A percentile compares a stretch with the other conserved stretches of the same genome.
Conservation (phyloP, 2,797 vertebrate genomes). For the Diplodus sargus region DNA sequence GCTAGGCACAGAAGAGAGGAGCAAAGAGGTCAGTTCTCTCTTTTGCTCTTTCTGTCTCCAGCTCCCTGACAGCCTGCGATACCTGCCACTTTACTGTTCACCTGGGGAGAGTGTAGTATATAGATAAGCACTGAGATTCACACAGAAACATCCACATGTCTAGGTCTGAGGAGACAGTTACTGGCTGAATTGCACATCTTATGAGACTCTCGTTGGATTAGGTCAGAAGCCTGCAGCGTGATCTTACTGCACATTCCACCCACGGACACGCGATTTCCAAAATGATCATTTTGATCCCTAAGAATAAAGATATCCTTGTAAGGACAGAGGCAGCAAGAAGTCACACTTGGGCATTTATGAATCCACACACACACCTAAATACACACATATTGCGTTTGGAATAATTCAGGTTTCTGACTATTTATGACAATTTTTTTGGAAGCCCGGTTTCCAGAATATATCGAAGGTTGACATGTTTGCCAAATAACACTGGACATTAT, state of each 20-base stretch:
- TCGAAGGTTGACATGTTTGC: too few species aligned
- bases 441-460: too few species aligned
- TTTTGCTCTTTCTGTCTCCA: constrained; percentile 24
- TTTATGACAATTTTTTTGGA: background rate
- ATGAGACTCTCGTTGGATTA: constrained; percentile 11
- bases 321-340: background rate
- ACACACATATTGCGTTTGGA: background rate
- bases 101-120: constrained; percentile 23
- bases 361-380: background rate
- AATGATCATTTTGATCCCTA: background rate
- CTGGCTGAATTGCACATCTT: constrained; percentile 24
- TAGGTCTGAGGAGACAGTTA: constrained; percentile 13
- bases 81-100: constrained; percentile 53
- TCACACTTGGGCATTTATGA: background rate
- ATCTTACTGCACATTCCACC: background rate
- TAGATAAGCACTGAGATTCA: constrained; percentile 48
- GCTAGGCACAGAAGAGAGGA: constrained; percentile 29
- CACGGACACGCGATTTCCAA: background rate
- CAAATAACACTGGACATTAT: too few species aligned
- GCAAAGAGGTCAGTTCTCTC: constrained; percentile 42
- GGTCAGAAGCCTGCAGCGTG: constrained; percentile 13
- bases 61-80: constrained; percentile 40
- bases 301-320: background rate
- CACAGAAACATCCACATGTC: constrained; percentile 23
- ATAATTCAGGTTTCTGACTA: background rate